phyloP scores from a whole-genome alignment of 2,797 vertebrate species.

The Podargus strigoides region DNA sequence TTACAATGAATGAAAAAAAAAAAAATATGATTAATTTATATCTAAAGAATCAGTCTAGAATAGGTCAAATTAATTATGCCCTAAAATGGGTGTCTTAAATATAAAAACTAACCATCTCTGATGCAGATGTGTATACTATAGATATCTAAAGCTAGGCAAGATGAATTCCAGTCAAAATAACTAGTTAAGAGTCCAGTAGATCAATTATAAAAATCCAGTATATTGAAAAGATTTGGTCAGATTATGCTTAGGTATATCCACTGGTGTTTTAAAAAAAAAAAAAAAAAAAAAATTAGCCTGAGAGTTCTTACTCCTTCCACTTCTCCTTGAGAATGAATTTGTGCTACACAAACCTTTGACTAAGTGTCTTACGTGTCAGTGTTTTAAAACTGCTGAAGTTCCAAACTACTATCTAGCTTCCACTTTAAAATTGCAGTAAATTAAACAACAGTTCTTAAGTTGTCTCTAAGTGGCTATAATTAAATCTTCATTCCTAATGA shows the following conservation, averaged over 20 bases:
- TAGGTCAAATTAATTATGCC: not conserved
- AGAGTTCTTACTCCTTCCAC: conserved; percentile 25
- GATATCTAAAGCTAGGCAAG: not conserved
- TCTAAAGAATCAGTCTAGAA: not conserved
- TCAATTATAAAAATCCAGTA: not conserved
- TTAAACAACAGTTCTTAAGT: conserved; percentile 72
- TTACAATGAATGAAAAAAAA: not conserved
- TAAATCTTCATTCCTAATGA: conserved; percentile 66
- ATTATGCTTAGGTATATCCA: not conserved
- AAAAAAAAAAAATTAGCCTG: not conserved
- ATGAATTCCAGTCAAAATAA: not conserved
- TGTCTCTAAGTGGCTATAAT: conserved; percentile 75
- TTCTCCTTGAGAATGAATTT: conserved; percentile 64
- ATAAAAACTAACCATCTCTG: not conserved
- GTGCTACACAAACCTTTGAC: conserved; percentile 36
- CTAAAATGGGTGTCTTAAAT: not conserved
- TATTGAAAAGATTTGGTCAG: not conserved
- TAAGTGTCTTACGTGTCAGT: conserved; percentile 36
- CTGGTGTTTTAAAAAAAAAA: not conserved
- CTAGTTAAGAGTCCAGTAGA: not conserved
- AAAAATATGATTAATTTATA: not conserved
- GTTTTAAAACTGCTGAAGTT: conserved; percentile 62
- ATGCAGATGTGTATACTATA: not conserved
- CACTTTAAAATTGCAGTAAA: conserved; percentile 70
- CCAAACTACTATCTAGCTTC: conserved; percentile 38